These are phyloP conservation scores for Endomychus coccineus DNA, from an alignment of 2,888 invertebrate genomes.

Conservation along the genomic window DNA sequence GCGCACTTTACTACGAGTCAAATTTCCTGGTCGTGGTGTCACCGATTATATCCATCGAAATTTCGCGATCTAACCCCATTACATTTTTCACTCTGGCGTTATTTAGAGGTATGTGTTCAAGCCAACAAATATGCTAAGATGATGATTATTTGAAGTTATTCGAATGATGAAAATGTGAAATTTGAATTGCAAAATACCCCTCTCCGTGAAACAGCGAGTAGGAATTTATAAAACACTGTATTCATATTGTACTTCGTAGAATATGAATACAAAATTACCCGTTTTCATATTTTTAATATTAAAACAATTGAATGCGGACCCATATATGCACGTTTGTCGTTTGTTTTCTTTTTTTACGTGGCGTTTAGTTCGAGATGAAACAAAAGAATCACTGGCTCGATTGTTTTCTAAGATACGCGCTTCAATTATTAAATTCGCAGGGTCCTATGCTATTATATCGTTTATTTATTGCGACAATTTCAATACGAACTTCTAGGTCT, in stretches of 20 bases:
- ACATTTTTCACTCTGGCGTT: too few relatives aligned
- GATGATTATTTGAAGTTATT: too few relatives aligned
- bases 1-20: too few relatives aligned
- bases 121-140: too few relatives aligned
- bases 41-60: too few relatives aligned
- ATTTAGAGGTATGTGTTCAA: too few relatives aligned
- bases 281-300: conserved; percentile 37
- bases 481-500: too few relatives aligned
- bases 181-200: conserved; percentile 12
- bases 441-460: too few relatives aligned
- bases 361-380: conserved; percentile 12
- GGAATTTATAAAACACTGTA: conserved; percentile 33
- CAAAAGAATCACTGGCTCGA: conserved; percentile 13
- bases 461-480: too few relatives aligned
- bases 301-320: conserved; percentile 40
- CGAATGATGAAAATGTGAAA: not conserved
- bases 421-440: conserved; percentile 12
- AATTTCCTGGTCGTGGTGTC: too few relatives aligned
- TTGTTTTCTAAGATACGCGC: conserved; percentile 10
- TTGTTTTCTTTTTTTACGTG: conserved; percentile 12
- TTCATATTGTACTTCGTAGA: conserved; percentile 35
- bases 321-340: conserved; percentile 30
- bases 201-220: not conserved
- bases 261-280: conserved; percentile 43
- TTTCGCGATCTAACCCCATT: too few relatives aligned